Evolutionary conservation across 2,797 vertebrate genomes (phyloP), one percentile per base, ranked within the genome.

Genomic region (Anguilla pacifica): DNA sequence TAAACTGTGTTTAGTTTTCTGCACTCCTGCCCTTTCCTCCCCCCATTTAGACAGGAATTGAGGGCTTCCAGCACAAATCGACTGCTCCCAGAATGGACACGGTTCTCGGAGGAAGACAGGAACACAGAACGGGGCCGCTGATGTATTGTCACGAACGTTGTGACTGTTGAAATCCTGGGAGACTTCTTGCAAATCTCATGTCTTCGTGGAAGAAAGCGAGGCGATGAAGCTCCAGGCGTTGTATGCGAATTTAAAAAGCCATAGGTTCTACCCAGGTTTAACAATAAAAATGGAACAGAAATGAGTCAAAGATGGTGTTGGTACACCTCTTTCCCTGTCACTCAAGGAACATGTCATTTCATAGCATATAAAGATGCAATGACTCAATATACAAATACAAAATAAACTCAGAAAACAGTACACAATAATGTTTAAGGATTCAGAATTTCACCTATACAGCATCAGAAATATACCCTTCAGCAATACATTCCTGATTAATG

Each of bases 1-100:
- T 90, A 88, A 85, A 87, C 85, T 83, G 72, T 67, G 81, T 86
- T 91, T 86, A 86, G 86, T 89, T 88, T 89, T 87, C 84, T 84
- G 77, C 83, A 77, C 89, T 77, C 72, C 61, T 83, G 84, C 83
- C 89, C 89, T 90, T 88, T 90, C 51, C 85, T 84, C 43, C 83
- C 86, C 87, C 85, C 86, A 85, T 89, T 88, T 87, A 87, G 81
- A 85, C 22, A 70, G 51, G 72, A 81, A 88, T 83, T 86, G 64
- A 22, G 77, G 82, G 64, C 53, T 72, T 64, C 86, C 83, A 67
- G 86, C 85, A 85, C 88, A 85, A 86, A 90, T 77, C 67, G 87
- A 91, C 87, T 87, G 86, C 87, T 84, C n/a, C 0, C 72, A 87
- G 87, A 88, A 89, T 87, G 86, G 67, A 88, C 79, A 67, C 28